Conservation (phyloP, 64 coral and sea anemone genomes). For the Cladopsammia gracilis region DNA sequence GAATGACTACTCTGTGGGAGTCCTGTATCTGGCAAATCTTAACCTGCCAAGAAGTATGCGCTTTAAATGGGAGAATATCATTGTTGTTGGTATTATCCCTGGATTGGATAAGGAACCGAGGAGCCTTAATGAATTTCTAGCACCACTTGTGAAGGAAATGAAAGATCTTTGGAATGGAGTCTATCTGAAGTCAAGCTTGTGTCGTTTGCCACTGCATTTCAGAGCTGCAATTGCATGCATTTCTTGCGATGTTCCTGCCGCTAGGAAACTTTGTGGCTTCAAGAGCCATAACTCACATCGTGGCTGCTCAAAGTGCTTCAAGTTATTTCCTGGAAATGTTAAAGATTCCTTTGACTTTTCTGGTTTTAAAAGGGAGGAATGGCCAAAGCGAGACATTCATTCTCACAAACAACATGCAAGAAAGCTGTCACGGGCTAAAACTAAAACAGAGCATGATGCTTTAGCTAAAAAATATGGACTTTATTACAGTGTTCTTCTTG, state of each 20-base stretch:
- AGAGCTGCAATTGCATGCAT: no score
- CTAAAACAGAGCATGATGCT: no score
- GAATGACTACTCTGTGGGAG: no score
- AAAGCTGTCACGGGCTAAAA: conserved; percentile 19
- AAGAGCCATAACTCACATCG: no score
- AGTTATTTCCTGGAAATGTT: no score
- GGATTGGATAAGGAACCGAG: not conserved
- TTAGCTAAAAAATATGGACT: no score
- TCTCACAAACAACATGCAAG: conserved; percentile 10
- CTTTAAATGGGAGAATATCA: no score
- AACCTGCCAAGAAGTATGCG: conserved; percentile 6
- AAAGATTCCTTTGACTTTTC: no score
- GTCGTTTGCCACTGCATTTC: not conserved
- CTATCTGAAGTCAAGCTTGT: not conserved
- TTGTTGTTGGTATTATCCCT: conserved; percentile 24
- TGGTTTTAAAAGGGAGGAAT: no score
- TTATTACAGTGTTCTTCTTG: no score
- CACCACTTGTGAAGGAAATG: conserved; percentile 17
- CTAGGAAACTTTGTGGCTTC: no score
- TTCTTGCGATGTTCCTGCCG: conserved; percentile 36
- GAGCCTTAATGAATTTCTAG: conserved; percentile 31
- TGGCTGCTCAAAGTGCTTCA: conserved; percentile 8
- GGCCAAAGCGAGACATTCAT: not conserved
- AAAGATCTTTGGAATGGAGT: conserved; percentile 15
- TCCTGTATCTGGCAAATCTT: not conserved